These are phyloP conservation scores for Pterocles gutturalis DNA, from an alignment of 2,113 vertebrate genomes.

Conservation along the genomic window DNA sequence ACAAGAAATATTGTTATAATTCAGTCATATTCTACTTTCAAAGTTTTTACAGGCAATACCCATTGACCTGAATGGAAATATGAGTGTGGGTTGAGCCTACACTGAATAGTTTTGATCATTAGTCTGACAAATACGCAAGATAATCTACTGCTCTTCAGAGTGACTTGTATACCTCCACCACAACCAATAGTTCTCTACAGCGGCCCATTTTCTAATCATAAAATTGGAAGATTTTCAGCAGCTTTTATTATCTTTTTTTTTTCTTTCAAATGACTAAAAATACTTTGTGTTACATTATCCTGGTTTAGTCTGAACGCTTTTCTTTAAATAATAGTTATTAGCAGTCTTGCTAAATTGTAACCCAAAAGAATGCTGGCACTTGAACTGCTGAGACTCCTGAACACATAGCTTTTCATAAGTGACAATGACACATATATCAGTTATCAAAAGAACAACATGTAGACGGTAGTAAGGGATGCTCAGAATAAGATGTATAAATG, in stretches of 20 bases:
- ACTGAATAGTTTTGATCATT: background rate
- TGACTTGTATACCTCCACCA: background rate
- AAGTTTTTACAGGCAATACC: background rate
- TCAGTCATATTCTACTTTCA: background rate
- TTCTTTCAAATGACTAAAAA: background rate
- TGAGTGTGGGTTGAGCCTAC: background rate
- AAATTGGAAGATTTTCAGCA: background rate
- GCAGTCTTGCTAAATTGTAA: background rate
- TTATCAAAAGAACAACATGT: background rate
- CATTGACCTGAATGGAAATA: background rate
- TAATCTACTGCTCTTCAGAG: background rate
- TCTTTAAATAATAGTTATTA: background rate
- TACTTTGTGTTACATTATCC: background rate
- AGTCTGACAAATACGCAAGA: background rate
- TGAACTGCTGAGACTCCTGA: background rate
- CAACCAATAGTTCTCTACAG: background rate
- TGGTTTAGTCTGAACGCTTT: background rate
- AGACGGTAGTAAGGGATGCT: background rate
- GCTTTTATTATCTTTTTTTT: background rate
- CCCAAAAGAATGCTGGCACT: background rate
- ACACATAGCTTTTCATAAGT: background rate
- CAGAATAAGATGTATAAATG: background rate
- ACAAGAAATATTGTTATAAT: background rate
- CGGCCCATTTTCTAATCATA: background rate
- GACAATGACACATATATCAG: background rate